phyloP scores from a whole-genome alignment of 2,888 invertebrate genomes.

The Tipula helvola region DNA sequence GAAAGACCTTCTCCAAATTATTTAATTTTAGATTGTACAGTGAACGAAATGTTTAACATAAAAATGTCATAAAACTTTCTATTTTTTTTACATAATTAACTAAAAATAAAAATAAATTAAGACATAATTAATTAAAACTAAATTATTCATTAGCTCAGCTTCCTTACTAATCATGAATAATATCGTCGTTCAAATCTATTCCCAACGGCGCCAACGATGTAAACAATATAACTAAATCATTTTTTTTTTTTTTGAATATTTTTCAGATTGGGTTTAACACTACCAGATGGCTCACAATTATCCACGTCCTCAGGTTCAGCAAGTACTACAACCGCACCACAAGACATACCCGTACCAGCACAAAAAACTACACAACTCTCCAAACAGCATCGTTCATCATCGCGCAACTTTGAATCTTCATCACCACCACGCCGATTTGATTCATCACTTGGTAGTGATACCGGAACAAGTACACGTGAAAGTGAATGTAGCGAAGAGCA shows the following conservation, averaged over 20 bases:
- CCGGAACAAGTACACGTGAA: slow-evolving; percentile 54
- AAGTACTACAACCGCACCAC: not conserved
- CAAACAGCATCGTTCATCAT: slow-evolving; percentile 17
- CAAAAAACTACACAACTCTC: slow-evolving; percentile 17
- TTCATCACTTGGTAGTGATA: slow-evolving; percentile 63
- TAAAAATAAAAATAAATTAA: too few species aligned
- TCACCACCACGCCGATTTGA: slow-evolving; percentile 43
- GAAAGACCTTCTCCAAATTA: too few species aligned
- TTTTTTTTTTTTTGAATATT: not conserved
- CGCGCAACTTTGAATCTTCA: slow-evolving; percentile 23
- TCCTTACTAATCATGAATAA: not conserved
- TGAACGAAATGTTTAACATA: not conserved
- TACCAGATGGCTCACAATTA: slow-evolving; percentile 4
- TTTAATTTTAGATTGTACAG: too few species aligned
- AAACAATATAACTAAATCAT: not conserved
- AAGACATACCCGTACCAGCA: slow-evolving; percentile 12
- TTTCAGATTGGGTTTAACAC: slow-evolving; percentile 13
- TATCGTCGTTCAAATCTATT: not conserved
- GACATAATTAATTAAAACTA: not conserved
- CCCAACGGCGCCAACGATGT: not conserved
- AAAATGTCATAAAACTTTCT: not conserved
- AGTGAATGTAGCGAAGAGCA: slow-evolving; percentile 59
- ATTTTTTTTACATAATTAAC: not conserved
- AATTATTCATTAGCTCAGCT: not conserved
- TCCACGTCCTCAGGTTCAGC: not conserved